Base-by-base conservation (phyloP, 2,113 vertebrate genomes). In the Pardalotus punctatus region DNA sequence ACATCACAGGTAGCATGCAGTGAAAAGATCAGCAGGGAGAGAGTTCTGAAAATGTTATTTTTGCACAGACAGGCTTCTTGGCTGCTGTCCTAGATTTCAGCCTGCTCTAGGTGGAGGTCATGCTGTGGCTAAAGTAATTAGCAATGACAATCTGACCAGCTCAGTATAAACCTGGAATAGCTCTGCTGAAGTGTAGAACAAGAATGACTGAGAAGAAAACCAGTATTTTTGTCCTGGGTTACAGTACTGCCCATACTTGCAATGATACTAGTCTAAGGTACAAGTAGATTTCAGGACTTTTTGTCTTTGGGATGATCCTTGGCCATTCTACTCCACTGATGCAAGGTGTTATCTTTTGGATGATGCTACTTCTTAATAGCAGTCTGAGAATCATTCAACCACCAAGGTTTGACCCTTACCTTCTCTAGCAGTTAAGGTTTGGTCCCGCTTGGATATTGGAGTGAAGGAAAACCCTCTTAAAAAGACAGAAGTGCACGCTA, bases 101-200 rank as follows among this genome's bases (percentile, higher is more conserved):
- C 18, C 50, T 86, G 61, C 38, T 84, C 25, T 83, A 53, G 48
- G 58, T 93, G 40, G 61, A 94, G 93, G 67, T 92, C 86, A 77
- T 70, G 64, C 79, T 92, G 71, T 88, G 76, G 56, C 60, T 92
- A 53, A 92, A 86, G 82, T 86, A 90, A 86, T 93, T 85, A 92
- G 61, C 71, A 94, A 93, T 45, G 86, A 88, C 88, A 90, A n/a
- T 86, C 82, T 94, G 38, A 82, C 74, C 40, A 80, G 53, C 47
- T 95, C 53, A 72, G 42, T 88, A 54, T 56, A 88, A 90, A 83
- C 21, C 80, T 78, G 38, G 33, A 83, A 80, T 83, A 94, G 86
- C 7, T 74, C 60, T 85, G 21, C 43, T 28, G 24, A 62, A 81
- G 67, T n/a, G n/a, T 25, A 47, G 43, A 81, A 47, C 35, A 47